Conservation (phyloP, 2,113 vertebrate species). For the Alligator sinensis region DNA sequence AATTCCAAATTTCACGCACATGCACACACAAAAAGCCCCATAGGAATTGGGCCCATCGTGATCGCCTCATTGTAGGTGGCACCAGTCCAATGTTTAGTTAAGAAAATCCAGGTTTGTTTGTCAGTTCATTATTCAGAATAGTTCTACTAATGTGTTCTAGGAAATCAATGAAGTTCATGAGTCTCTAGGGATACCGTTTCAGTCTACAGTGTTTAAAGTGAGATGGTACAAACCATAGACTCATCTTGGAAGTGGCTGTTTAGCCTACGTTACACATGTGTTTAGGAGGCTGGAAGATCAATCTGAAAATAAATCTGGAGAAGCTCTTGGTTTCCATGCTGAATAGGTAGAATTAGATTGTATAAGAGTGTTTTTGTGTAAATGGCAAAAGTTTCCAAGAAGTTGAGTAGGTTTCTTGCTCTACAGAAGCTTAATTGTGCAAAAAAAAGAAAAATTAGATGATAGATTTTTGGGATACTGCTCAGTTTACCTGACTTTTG, state of each 20-base stretch:
- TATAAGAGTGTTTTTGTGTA: neutral
- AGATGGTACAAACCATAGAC: neutral
- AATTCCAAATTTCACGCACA: too few species aligned
- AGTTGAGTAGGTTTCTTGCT: neutral
- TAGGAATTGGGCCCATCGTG: neutral
- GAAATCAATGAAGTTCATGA: neutral
- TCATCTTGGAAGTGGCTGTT: neutral
- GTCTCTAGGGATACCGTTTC: neutral
- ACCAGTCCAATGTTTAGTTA: neutral
- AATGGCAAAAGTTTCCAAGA: neutral
- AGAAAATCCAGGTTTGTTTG: neutral
- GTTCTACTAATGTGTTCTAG: neutral
- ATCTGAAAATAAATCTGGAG: neutral
- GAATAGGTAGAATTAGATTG: neutral
- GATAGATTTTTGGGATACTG: too few species aligned
- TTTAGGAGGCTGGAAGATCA: too few species aligned
- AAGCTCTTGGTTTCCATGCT: neutral
- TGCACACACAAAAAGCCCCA: too few species aligned
- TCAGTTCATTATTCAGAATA: neutral
- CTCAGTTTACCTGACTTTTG: too few species aligned
- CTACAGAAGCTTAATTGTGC: accelerated
- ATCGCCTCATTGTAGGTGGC: neutral
- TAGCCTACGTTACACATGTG: neutral
- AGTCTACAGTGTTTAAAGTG: neutral
- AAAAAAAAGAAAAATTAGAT: too few species aligned